A percentile compares a stretch with the other conserved stretches of the same genome.
These are phyloP conservation scores for Marcusenius ussheri DNA, from an alignment of 2,113 vertebrate species.

Conservation along the genomic window DNA sequence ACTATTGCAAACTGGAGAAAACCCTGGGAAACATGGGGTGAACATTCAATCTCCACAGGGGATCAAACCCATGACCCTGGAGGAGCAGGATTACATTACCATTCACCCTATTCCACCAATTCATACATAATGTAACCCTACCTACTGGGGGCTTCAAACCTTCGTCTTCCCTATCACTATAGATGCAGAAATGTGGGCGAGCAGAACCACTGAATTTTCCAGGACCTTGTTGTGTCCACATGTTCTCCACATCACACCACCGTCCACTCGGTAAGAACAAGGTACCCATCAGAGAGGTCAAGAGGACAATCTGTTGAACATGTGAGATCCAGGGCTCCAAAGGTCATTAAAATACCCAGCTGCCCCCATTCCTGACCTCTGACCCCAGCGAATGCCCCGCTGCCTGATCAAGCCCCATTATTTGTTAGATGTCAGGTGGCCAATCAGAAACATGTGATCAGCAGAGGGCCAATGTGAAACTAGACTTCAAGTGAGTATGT, in stretches of 20 bases:
- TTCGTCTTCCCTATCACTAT: background rate
- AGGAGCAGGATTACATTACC: background rate
- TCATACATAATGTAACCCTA: background rate
- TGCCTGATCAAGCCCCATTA: background rate
- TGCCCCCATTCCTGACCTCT: conserved; percentile 24
- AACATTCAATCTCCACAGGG: background rate
- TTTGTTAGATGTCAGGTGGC: background rate
- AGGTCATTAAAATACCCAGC: conserved; percentile 23
- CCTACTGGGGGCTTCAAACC: background rate
- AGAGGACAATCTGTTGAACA: conserved; percentile 5
- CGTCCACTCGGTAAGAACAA: background rate
- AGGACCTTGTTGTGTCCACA: background rate
- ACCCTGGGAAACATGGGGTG: background rate
- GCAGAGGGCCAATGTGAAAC: background rate
- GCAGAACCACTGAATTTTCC: background rate
- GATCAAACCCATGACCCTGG: background rate
- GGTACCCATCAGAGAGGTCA: conserved; percentile 4
- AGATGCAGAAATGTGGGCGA: background rate
- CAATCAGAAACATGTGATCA: background rate
- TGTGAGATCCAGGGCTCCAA: conserved; percentile 17
- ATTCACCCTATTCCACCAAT: background rate
- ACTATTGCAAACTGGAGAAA: background rate
- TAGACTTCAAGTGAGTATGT: background rate
- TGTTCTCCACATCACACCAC: background rate
- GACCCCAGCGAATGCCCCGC: background rate